These are phyloP conservation scores for Sebastes aleutianus DNA, from an alignment of 2,797 vertebrate genomes.

Conservation along the genomic window DNA sequence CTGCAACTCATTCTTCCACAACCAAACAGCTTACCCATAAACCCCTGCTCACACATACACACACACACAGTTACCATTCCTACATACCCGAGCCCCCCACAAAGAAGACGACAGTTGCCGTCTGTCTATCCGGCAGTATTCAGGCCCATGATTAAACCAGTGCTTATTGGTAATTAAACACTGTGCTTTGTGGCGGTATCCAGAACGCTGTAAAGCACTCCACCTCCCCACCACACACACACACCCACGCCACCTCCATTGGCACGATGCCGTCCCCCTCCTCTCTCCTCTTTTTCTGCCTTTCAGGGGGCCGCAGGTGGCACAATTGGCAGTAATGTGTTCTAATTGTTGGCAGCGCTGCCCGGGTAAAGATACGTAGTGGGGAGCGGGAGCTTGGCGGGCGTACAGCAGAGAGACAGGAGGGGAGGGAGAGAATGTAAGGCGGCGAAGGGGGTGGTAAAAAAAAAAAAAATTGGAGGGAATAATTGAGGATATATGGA, in stretches of 20 bases:
- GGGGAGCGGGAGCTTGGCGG: slow-evolving; percentile 66
- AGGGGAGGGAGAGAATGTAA: slow-evolving; percentile 19
- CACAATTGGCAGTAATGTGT: slow-evolving; percentile 85
- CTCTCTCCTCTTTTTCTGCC: slow-evolving; percentile 67
- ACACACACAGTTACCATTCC: slow-evolving; percentile 13
- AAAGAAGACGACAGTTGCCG: slow-evolving; percentile 58
- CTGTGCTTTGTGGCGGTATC: slow-evolving; percentile 75
- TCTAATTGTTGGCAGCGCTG: slow-evolving; percentile 82
- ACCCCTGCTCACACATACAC: slow-evolving; percentile 2
- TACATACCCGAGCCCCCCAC: slow-evolving; percentile 33
- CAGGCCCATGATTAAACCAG: slow-evolving; percentile 78
- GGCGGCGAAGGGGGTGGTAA: not conserved
- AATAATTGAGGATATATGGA: not conserved
- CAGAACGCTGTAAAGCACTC: slow-evolving; percentile 69
- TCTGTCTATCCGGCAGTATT: slow-evolving; percentile 61
- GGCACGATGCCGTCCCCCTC: slow-evolving; percentile 61
- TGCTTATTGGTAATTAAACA: slow-evolving; percentile 85
- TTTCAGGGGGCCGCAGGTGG: slow-evolving; percentile 81
- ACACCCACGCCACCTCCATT: slow-evolving; percentile 56
- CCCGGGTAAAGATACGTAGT: slow-evolving; percentile 76
- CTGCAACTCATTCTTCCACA: slow-evolving; percentile 36
- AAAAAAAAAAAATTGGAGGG: not conserved
- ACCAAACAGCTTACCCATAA: slow-evolving; percentile 48
- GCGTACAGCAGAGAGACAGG: slow-evolving; percentile 43
- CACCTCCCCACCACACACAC: slow-evolving; percentile 61